Conservation (phyloP, 2,888 invertebrate species). For the Aleiodes alternator region DNA sequence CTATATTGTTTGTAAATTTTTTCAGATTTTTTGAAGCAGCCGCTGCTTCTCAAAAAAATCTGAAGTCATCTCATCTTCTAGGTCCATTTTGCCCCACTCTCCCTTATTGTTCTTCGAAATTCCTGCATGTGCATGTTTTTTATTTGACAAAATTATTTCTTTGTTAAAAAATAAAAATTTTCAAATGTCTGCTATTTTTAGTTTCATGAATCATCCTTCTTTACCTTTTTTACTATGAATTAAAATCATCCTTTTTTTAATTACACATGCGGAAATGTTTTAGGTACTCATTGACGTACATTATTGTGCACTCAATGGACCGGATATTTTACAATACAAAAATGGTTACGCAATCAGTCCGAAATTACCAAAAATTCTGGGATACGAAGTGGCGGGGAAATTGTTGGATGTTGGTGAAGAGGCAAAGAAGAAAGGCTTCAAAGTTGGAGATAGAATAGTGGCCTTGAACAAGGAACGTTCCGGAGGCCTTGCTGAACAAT, state of each 20-base stretch:
- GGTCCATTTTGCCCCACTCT: no score
- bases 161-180: neutral
- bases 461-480: conserved; percentile 77
- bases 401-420: conserved; percentile 78
- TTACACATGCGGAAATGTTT: neutral
- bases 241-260: neutral
- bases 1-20: no score
- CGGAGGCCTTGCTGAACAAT: conserved; percentile 81
- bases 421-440: conserved; percentile 73
- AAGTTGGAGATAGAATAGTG: conserved; percentile 80
- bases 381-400: conserved; percentile 81
- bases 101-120: no score
- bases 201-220: neutral
- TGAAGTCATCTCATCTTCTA: no score
- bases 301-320: conserved; percentile 81
- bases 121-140: neutral
- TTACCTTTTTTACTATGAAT: neutral
- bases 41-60: no score
- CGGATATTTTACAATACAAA: conserved; percentile 78
- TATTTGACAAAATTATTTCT: neutral
- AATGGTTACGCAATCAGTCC: conserved; percentile 76
- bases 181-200: neutral
- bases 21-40: no score
- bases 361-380: conserved; percentile 79
- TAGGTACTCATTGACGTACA: conserved; percentile 81